Evolutionary conservation across 2,797 vertebrate species (phyloP), one percentile per base, ranked within the genome.

Genomic region (Brotula barbata): DNA sequence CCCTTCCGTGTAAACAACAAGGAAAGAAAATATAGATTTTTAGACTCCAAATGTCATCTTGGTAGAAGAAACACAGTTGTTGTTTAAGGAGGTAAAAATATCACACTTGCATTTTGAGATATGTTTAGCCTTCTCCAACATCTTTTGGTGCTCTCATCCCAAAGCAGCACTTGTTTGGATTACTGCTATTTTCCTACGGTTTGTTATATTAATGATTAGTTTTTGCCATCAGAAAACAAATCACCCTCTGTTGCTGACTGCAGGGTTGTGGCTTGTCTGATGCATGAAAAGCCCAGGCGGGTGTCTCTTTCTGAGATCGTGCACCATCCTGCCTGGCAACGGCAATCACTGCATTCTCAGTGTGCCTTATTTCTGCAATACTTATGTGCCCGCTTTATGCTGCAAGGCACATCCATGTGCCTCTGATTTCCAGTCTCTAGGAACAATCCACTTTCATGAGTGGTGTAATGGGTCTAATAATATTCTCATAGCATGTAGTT

Each of bases 271-370:
- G 62, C 53, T 44, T 54, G 59, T 74, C 58, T 58, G 41, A 1
- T 47, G 57, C 33, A 51, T 54, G 53, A 68, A 75, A 69, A 52
- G 62, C 39, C 7, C 64, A 72, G 48, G 57, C 53, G 67, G 65
- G 21, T 45, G 64, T 72, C 57, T 71, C 60, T 65, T 77, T 73
- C 52, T 63, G 48, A 77, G 74, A 78, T 67, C 57, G 64, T 73
- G 69, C 60, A 81, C 51, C 64, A 69, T 73, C 58, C 11, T 36
- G 64, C 64, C 68, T 57, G 56, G 71, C 78, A 61, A 78, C 58
- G 68, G 81, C 81, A 74, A 76, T 79, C 67, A 46, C 67, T 72
- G 73, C 78, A 59, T 33, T 41, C 61, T 78, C 60, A 8, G 68
- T 53, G 67, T 64, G 2, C 45, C 58, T 55, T 67, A 55, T 66